phyloP scores from a whole-genome alignment of 2,888 invertebrate species.

The Caenorhabditis zanzibari region DNA sequence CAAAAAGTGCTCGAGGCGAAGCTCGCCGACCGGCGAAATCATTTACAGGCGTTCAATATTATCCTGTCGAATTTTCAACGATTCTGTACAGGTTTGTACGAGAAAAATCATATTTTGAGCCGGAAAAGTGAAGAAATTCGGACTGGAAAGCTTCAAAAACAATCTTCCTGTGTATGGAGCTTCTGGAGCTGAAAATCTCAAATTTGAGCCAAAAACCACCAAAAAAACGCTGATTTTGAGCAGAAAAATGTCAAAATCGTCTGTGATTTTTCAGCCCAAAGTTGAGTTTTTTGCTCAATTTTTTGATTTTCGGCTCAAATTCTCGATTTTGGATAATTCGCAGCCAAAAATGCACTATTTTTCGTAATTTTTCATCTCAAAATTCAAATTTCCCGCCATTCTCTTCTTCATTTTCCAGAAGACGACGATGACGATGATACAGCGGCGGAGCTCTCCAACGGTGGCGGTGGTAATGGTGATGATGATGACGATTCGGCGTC shows the following conservation, averaged over 20 bases:
- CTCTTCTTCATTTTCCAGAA: constrained; percentile 40
- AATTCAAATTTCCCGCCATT: neutral
- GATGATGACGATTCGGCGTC: constrained; percentile 57
- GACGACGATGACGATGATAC: constrained; percentile 49
- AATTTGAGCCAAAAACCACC: neutral
- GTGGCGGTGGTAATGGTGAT: constrained; percentile 3
- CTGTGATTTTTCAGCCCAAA: too few relatives aligned
- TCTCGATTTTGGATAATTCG: too few relatives aligned
- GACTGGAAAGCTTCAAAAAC: too few relatives aligned
- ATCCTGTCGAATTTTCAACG: constrained; percentile 70
- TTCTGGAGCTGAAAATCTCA: neutral
- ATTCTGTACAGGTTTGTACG: constrained; percentile 68
- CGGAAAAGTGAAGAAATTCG: neutral
- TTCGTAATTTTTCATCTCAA: too few relatives aligned
- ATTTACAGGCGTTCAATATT: constrained; percentile 70
- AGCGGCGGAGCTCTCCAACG: neutral
- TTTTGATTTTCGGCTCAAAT: too few relatives aligned
- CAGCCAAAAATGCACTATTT: too few relatives aligned
- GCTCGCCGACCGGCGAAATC: constrained; percentile 69
- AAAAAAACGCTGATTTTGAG: too few relatives aligned
- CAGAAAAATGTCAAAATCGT: too few relatives aligned
- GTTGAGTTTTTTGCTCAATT: too few relatives aligned
- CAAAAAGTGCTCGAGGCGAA: constrained; percentile 77
- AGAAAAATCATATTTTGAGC: neutral
- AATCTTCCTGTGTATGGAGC: too few relatives aligned